Conservation (phyloP, 1,140 invertebrate genomes). For the Drosophila insularis region DNA sequence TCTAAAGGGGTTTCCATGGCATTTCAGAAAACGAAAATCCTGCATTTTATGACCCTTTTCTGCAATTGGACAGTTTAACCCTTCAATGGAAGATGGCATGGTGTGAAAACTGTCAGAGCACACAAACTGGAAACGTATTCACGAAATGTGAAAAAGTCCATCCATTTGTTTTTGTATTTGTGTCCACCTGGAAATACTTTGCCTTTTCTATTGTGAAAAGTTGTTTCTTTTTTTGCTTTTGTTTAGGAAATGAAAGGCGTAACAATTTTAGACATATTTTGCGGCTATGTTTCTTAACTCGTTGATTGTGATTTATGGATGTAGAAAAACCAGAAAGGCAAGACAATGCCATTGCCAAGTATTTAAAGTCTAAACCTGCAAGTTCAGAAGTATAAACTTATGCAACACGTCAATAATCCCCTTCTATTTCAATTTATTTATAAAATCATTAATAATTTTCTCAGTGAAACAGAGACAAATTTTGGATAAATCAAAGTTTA, state of each 20-base stretch:
- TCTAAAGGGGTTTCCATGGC: constrained; percentile 62
- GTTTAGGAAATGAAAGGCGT: constrained; percentile 26
- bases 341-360: constrained; percentile 16
- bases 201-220: constrained; percentile 12
- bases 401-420: no score
- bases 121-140: constrained; percentile 12
- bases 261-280: constrained; percentile 49
- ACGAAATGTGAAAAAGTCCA: background rate
- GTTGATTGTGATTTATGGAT: constrained; percentile 72
- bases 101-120: constrained; percentile 40
- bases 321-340: constrained; percentile 60
- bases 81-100: constrained; percentile 59
- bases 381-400: background rate
- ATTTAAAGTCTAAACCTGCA: no score
- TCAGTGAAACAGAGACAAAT: no score
- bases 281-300: constrained; percentile 34
- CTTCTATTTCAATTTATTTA: no score
- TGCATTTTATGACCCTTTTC: constrained; percentile 65
- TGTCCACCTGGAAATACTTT: constrained; percentile 58
- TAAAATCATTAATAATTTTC: no score
- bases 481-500: no score
- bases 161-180: background rate
- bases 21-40: constrained; percentile 55
- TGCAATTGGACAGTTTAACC: constrained; percentile 77
- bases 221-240: background rate